phyloP scores from a whole-genome alignment of 1,140 invertebrate genomes.

The Caerostris darwini region DNA sequence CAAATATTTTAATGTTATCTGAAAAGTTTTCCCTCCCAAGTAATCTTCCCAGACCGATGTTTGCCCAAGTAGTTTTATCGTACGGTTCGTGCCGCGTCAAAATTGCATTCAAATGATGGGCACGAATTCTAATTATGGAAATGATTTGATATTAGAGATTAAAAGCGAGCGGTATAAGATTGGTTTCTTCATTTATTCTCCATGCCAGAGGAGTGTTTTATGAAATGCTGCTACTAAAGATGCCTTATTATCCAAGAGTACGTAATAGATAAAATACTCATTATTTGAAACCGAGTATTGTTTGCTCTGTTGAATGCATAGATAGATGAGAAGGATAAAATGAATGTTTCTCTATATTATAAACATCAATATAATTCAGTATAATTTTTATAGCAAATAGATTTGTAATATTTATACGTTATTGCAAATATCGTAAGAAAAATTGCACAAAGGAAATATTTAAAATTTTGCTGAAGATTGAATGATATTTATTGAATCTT shows the following conservation, averaged over 20 bases:
- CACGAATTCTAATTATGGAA: constrained; percentile 40
- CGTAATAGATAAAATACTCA: neutral
- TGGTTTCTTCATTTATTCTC: neutral
- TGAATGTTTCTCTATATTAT: too few species aligned
- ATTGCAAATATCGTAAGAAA: too few species aligned
- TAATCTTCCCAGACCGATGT: neutral
- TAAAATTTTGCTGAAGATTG: too few species aligned
- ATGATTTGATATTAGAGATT: constrained; percentile 40
- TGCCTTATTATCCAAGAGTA: neutral
- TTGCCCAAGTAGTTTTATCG: neutral
- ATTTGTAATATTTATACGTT: too few species aligned
- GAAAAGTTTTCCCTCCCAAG: constrained; percentile 17
- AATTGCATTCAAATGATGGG: constrained; percentile 25
- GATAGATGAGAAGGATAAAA: too few species aligned
- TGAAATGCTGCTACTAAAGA: neutral
- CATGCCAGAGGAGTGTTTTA: neutral
- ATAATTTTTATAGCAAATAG: too few species aligned
- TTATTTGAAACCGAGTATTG: neutral
- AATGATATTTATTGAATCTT: too few species aligned
- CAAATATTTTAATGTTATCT: constrained; percentile 52
- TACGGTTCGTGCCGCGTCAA: neutral
- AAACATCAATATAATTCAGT: too few species aligned
- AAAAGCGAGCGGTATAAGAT: neutral
- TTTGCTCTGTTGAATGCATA: too few species aligned
- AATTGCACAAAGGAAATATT: too few species aligned